These are phyloP conservation scores for Amyelois transitella DNA, from an alignment of 1,140 invertebrate genomes.

Conservation along the genomic window DNA sequence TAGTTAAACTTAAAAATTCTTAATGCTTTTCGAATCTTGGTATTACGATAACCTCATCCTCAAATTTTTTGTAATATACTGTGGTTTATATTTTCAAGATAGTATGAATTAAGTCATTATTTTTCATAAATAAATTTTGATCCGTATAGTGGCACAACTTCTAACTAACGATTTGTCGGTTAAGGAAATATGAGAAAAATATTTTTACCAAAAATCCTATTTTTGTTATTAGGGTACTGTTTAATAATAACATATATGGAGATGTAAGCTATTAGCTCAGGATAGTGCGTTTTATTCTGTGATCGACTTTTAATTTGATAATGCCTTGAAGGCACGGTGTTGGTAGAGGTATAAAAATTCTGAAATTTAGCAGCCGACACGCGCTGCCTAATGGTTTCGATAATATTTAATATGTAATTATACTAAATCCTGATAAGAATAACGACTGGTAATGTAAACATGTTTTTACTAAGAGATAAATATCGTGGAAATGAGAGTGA, in stretches of 20 bases:
- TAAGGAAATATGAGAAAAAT: conserved; percentile 49
- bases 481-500: conserved; percentile 15
- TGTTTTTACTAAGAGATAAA: conserved; percentile 17
- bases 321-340: conserved; percentile 36
- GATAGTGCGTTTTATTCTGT: conserved; percentile 60
- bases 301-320: conserved; percentile 45
- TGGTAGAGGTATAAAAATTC: conserved; percentile 12
- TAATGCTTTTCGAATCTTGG: conserved; percentile 27
- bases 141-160: conserved; percentile 50
- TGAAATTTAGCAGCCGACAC: conserved; percentile 1
- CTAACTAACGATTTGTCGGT: conserved; percentile 37
- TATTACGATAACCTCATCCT: conserved; percentile 34
- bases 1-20: conserved; percentile 25
- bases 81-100: conserved; percentile 23
- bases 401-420: conserved; percentile 23
- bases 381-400: background rate
- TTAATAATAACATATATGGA: conserved; percentile 27
- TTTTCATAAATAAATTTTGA: conserved; percentile 19
- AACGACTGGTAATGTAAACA: conserved; percentile 37
- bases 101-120: conserved; percentile 19
- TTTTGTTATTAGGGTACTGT: conserved; percentile 68
- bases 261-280: conserved; percentile 44
- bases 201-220: conserved; percentile 65
- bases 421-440: conserved; percentile 24
- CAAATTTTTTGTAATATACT: conserved; percentile 32